These are phyloP conservation scores for Procambarus virginalis DNA, from an alignment of 1,140 invertebrate species.

Conservation along the genomic window DNA sequence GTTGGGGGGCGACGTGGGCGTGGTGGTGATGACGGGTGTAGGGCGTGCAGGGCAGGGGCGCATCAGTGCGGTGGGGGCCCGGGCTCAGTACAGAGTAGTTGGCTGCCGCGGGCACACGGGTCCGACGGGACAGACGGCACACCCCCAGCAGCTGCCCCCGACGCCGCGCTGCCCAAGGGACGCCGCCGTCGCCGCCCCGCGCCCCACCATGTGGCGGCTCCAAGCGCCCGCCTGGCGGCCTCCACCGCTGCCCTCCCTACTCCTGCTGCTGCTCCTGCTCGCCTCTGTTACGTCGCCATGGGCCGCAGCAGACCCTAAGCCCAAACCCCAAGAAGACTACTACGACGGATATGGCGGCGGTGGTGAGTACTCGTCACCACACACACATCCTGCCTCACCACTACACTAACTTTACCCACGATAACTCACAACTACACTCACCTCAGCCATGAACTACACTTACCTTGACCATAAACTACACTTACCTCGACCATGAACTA, in stretches of 20 bases:
- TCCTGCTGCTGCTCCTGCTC: constrained; percentile 33
- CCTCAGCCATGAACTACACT: no score
- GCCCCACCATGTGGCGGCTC: constrained; percentile 27
- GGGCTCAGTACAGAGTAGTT: constrained; percentile 42
- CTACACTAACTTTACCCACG: neutral
- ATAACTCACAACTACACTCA: no score
- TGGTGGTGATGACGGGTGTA: neutral
- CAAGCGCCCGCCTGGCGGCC: constrained; percentile 24
- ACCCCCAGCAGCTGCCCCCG: constrained; percentile 32
- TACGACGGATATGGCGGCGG: constrained; percentile 37
- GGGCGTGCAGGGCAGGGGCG: constrained; percentile 4
- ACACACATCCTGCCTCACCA: neutral
- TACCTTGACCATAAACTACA: no score
- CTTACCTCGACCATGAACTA: no score
- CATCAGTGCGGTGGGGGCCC: constrained; percentile 46
- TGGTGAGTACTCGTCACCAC: constrained; percentile 11
- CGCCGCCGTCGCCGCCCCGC: constrained; percentile 2
- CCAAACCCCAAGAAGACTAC: constrained; percentile 57
- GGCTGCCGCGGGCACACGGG: constrained; percentile 55
- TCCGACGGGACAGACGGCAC: constrained; percentile 53
- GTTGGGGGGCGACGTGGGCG: constrained; percentile 4
- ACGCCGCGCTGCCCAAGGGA: constrained; percentile 34
- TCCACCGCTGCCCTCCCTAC: constrained; percentile 4
- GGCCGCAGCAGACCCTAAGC: constrained; percentile 24
- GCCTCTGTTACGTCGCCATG: constrained; percentile 22